These are phyloP conservation scores for Eurytoma californica DNA, from an alignment of 2,888 invertebrate species.

Conservation along the genomic window DNA sequence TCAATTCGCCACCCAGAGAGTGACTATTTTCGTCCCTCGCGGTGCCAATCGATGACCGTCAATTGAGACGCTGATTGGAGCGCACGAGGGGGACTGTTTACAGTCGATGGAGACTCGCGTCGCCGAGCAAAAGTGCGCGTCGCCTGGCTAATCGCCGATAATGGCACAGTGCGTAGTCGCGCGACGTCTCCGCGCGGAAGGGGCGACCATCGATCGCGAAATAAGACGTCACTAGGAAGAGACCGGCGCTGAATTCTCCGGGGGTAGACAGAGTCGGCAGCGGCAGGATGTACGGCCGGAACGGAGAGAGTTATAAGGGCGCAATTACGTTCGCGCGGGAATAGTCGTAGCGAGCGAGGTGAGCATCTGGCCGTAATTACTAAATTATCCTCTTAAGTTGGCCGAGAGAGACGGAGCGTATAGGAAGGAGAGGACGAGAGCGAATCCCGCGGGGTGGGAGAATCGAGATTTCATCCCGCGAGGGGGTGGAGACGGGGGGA, in stretches of 20 bases:
- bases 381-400: slow-evolving; percentile 71
- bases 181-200: neutral
- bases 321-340: slow-evolving; percentile 21
- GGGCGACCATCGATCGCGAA: neutral
- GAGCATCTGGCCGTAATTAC: slow-evolving; percentile 73
- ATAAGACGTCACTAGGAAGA: slow-evolving; percentile 16
- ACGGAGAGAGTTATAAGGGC: slow-evolving; percentile 21
- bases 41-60: too few species aligned
- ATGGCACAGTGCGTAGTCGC: too few species aligned
- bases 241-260: neutral
- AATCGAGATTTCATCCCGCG: slow-evolving; percentile 40
- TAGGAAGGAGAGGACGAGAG: slow-evolving; percentile 56
- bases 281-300: slow-evolving; percentile 5
- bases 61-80: too few species aligned
- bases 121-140: too few species aligned
- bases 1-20: too few species aligned
- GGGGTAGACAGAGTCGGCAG: slow-evolving; percentile 17
- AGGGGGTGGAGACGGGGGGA: slow-evolving; percentile 50
- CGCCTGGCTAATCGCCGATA: too few species aligned
- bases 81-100: too few species aligned
- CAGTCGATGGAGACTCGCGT: too few species aligned
- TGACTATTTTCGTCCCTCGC: too few species aligned
- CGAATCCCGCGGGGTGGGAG: neutral
- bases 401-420: slow-evolving; percentile 59
- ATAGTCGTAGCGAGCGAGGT: slow-evolving; percentile 58